Conservation (phyloP, 2,113 vertebrate genomes). For the Hypomesus transpacificus region DNA sequence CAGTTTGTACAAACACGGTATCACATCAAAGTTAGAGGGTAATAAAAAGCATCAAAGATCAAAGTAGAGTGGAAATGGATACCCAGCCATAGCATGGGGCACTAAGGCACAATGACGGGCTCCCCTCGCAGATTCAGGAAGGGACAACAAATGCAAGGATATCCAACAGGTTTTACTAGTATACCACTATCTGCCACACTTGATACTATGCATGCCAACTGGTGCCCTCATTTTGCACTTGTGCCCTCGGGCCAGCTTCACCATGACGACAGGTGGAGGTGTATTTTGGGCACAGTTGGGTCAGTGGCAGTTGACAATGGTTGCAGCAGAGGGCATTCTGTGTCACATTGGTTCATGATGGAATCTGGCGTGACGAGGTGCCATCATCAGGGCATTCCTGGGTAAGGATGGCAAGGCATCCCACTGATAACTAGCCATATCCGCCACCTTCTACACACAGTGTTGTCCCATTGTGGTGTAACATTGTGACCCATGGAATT, state of each 20-base stretch:
- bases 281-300: conserved; percentile 36
- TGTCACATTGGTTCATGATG: conserved; percentile 41
- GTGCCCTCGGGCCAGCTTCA: conserved; percentile 36
- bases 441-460: not conserved
- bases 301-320: conserved; percentile 12
- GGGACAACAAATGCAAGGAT: not conserved
- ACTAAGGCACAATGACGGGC: not conserved
- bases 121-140: not conserved
- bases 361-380: conserved; percentile 30
- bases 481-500: too few relatives aligned
- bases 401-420: conserved; percentile 1
- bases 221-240: conserved; percentile 19
- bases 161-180: conserved; percentile 14
- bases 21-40: not conserved
- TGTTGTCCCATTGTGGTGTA: too few relatives aligned
- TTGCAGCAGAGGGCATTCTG: conserved; percentile 16
- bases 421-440: conserved; percentile 30
- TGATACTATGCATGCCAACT: conserved; percentile 4
- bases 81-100: not conserved
- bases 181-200: conserved; percentile 5
- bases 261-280: conserved; percentile 44
- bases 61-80: not conserved
- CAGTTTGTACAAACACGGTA: not conserved
- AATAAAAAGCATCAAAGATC: not conserved
- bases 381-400: conserved; percentile 32